Evolutionary conservation across 2,113 vertebrate species (phyloP), one percentile per base, ranked within the genome.

Genomic region (Cepphus grylle): DNA sequence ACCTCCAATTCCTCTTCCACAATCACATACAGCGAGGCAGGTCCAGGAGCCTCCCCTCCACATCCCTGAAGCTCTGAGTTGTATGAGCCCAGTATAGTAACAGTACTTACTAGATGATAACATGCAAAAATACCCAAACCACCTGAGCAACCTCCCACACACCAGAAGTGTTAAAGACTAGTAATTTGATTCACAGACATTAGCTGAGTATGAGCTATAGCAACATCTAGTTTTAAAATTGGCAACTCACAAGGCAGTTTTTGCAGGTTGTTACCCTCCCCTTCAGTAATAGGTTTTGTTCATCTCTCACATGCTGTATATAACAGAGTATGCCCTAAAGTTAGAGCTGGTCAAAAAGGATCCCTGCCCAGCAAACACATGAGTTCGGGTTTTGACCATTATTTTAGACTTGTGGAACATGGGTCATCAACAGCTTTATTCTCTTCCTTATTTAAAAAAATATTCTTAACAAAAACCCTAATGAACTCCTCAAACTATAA

Each of bases 81-180:
- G 17, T 25, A 11, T 0, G 6, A 72, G 20, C 69, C 49, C 55
- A 70, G 45, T 8, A 36, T 21, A 73, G 50, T 30, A 70, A 56
- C 56, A 67, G 62, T 10, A 69, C 49, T 74, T 70, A 22, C 38
- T 61, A 42, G 83, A 70, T 5, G 14, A 18, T n/a, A 61, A 49
- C 22, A 23, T 29, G 65, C 49, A 80, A 66, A 86, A 70, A 55
- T 49, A 94, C 5, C 86, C 40, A 65, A 63, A 59, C 4, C 61
- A 80, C 47, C 56, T 32, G 79, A 59, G 52, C 61, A 92, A 65
- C 43, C 61, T 92, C 90, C 86, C 42, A 45, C 78, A 71, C 47
- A 42, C 36, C 56, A 62, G 10, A 83, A 70, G n/a, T 5, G 23
- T 42, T 74, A 40, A 45, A 69, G 55, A 69, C 76, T 63, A 58